A percentile compares a stretch with the other conserved stretches of the same genome.
These are phyloP conservation scores for Synergus umbraculus DNA, from an alignment of 2,888 invertebrate species.

Conservation along the genomic window DNA sequence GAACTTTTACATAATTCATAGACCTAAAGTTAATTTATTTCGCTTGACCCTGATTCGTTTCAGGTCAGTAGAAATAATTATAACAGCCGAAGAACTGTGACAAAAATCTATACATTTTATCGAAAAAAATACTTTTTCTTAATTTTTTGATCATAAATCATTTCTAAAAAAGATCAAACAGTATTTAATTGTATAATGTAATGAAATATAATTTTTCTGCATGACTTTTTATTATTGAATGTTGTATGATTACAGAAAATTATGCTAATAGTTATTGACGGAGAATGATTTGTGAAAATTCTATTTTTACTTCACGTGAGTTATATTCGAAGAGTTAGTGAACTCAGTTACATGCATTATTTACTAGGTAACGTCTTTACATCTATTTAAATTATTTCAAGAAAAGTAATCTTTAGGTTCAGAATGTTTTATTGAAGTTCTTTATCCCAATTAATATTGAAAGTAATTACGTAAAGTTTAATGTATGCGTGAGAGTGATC, in stretches of 20 bases:
- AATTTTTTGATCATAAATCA: not conserved
- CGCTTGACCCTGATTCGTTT: slow-evolving; percentile 13
- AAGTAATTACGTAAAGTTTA: not conserved
- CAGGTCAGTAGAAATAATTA: not conserved
- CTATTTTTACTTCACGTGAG: slow-evolving; percentile 40
- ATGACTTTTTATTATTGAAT: not conserved
- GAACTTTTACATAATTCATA: slow-evolving; percentile 10
- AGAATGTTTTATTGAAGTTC: not conserved
- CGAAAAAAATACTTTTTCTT: not conserved
- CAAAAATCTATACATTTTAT: not conserved
- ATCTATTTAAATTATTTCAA: no score
- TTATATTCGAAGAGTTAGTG: slow-evolving; percentile 10
- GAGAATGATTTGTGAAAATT: not conserved
- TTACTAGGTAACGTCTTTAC: no score
- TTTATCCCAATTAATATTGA: no score
- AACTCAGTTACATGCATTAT: slow-evolving; percentile 5
- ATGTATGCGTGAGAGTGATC: not conserved
- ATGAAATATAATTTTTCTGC: no score
- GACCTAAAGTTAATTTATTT: not conserved
- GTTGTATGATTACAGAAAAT: not conserved
- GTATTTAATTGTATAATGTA: no score
- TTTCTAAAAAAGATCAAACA: no score
- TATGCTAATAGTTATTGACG: not conserved
- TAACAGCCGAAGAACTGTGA: slow-evolving; percentile 25
- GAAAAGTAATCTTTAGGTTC: no score